Base-by-base conservation (phyloP, 2,797 vertebrate species). In the Hoplostethus atlanticus region DNA sequence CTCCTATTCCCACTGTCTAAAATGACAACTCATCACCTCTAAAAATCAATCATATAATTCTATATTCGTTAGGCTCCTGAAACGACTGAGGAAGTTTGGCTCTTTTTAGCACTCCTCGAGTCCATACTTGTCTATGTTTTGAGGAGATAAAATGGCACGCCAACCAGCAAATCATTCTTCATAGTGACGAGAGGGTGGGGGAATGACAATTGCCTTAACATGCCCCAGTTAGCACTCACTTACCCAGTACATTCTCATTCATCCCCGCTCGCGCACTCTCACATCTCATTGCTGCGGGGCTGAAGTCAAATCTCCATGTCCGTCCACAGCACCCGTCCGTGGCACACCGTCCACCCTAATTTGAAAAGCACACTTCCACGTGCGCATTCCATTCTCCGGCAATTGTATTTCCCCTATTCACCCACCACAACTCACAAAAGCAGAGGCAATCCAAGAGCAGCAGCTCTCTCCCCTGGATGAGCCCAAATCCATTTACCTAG, bases 11-110 rank as follows among this genome's bases (percentile, higher is more conserved):
- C 85, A 86, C 79, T 71, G 88, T 93, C 91, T 89, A 89, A 91
- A 90, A 81, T 92, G 92, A 92, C 93, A 94, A 92, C 86, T 92
- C 90, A 92, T 94, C 92, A 91, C 89, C 89, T 89, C 90, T 68
- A 86, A 85, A 94, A 93, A 94, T 94, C 93, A 93, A 93, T 95
- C 87, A 84, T 73, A 83, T 88, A 87, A 88, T 93, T 93, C 81
- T 79, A 79, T 74, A 83, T 88, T 93, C 79, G 68, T 87, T 80
- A 63, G 69, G 75, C 83, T 76, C 80, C 61, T 73, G 83, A 78
- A 90, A 73, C 68, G 79, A 90, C 86, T 81, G 87, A 70, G 65
- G 76, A 82, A 86, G 88, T 91, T 90, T 76, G 70, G 66, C 17
- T 77, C 77, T 83, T 86, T 89, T 83, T 68, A 88, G 77, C 58